Evolutionary conservation across 2,113 vertebrate genomes (phyloP).

Genomic region (Scortum barcoo): DNA sequence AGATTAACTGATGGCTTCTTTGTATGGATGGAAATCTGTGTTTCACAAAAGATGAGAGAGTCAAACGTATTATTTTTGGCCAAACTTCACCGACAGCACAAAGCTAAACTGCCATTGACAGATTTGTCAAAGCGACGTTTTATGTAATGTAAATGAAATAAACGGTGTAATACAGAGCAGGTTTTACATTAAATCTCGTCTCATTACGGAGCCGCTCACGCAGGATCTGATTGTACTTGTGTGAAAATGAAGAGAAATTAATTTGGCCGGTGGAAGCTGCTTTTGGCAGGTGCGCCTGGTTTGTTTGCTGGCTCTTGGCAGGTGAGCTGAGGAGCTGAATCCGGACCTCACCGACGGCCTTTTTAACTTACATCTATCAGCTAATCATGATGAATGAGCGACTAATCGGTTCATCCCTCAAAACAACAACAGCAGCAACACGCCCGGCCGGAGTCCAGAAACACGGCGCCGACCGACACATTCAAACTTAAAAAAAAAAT

Average conservation of each 20-base stretch:
- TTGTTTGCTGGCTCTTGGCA: slow-evolving; percentile 58
- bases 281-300: slow-evolving; percentile 35
- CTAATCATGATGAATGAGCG: slow-evolving; percentile 46
- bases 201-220: not conserved
- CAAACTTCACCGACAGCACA: too few relatives aligned
- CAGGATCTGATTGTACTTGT: not conserved
- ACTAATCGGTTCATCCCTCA: slow-evolving; percentile 35
- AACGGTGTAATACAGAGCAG: not conserved
- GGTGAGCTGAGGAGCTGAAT: slow-evolving; percentile 24
- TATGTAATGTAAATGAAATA: not conserved
- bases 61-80: too few relatives aligned
- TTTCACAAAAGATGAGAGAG: too few relatives aligned
- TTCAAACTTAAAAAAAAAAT: slow-evolving; percentile 6
- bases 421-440: not conserved
- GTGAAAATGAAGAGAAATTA: not conserved
- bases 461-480: slow-evolving; percentile 24
- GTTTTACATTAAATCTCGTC: not conserved
- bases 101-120: too few relatives aligned
- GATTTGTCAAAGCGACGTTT: too few relatives aligned
- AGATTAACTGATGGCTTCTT: too few relatives aligned
- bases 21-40: too few relatives aligned
- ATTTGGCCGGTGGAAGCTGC: slow-evolving; percentile 19
- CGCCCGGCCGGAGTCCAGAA: not conserved
- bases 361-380: slow-evolving; percentile 41
- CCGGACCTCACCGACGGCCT: slow-evolving; percentile 4